Conservation (phyloP, 2,113 vertebrate species). For the Campylomormyrus tamandua region DNA sequence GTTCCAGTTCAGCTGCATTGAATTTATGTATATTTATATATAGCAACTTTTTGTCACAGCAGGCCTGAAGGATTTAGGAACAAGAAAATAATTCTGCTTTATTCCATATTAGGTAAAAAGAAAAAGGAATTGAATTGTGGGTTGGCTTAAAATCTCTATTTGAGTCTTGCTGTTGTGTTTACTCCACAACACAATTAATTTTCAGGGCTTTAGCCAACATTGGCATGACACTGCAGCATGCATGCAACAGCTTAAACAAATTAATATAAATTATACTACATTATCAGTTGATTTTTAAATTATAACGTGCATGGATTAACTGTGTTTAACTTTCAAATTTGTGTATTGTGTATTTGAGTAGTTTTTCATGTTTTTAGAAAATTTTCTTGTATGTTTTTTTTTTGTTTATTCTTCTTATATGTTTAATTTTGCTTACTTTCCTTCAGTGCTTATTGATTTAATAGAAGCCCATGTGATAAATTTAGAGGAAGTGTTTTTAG, state of each 20-base stretch:
- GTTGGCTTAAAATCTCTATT: background rate
- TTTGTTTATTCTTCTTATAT: background rate
- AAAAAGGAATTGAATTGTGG: background rate
- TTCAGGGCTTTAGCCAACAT: background rate
- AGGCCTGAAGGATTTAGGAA: background rate
- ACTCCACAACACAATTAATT: background rate
- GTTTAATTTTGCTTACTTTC: background rate
- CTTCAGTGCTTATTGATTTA: background rate
- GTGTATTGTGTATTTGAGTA: background rate
- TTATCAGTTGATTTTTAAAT: background rate
- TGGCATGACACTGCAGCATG: background rate
- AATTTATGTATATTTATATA: background rate
- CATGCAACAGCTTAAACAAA: background rate
- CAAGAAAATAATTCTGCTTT: background rate
- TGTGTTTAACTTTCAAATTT: background rate
- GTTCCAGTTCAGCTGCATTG: background rate
- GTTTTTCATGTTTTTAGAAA: background rate
- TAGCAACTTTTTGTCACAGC: background rate
- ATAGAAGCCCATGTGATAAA: background rate
- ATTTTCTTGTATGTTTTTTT: background rate
- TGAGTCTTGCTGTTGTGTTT: background rate
- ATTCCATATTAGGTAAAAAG: background rate
- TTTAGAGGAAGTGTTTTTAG: background rate
- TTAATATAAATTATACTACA: background rate
- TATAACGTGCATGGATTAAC: background rate